Percentiles rank a stretch among this genome's conserved stretches.
These are phyloP conservation scores for Eilema griseolum DNA, from an alignment of 2,888 invertebrate genomes.

Conservation along the genomic window DNA sequence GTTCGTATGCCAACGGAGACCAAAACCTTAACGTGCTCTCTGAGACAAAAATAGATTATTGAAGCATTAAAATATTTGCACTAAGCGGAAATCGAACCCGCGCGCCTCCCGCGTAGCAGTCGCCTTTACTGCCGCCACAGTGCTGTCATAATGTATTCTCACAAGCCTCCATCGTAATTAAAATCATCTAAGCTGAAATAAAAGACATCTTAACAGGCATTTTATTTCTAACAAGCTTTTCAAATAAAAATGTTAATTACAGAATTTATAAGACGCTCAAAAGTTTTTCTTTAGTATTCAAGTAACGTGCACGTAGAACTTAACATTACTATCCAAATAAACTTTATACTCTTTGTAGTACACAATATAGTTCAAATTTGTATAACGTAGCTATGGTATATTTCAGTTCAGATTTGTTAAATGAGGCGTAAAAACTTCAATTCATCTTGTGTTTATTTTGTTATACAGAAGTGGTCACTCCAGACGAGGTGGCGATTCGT, in stretches of 20 bases:
- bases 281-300: conserved; percentile 3
- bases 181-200: not conserved
- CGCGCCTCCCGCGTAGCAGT: too few relatives aligned
- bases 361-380: not conserved
- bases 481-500: not conserved
- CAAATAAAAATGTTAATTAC: conserved; percentile 10
- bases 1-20: too few relatives aligned
- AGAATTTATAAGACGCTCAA: conserved; percentile 3
- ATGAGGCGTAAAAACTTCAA: not conserved
- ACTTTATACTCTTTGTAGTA: not conserved
- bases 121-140: too few relatives aligned
- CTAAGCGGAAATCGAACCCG: too few relatives aligned
- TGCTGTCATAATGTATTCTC: too few relatives aligned
- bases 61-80: too few relatives aligned
- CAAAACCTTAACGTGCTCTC: too few relatives aligned
- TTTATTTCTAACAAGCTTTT: not conserved
- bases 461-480: conserved; percentile 6
- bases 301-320: not conserved
- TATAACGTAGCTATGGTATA: not conserved
- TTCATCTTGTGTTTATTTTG: conserved; percentile 2
- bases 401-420: not conserved
- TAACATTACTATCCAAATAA: not conserved
- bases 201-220: not conserved
- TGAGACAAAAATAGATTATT: too few relatives aligned
- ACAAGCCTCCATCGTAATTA: not conserved